These are phyloP conservation scores for Orchestia grillus DNA, from an alignment of 1,140 invertebrate genomes.

Conservation along the genomic window DNA sequence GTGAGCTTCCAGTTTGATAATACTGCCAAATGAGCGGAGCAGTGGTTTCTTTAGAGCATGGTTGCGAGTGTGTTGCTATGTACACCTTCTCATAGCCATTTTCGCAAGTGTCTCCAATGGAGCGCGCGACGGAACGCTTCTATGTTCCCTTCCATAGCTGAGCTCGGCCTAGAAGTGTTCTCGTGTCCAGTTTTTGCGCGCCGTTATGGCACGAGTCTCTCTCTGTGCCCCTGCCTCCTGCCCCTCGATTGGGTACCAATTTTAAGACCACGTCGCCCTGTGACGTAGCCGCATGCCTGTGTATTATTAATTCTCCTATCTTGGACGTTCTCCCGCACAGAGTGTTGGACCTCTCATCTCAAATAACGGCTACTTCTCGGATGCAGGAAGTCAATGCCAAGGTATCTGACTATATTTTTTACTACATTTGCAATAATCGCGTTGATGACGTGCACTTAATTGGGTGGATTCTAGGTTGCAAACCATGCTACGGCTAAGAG, in stretches of 20 bases:
- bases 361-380: background rate
- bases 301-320: background rate
- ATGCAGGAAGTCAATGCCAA: background rate
- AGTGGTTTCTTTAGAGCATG: background rate
- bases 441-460: background rate
- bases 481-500: background rate
- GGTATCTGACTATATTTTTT: background rate
- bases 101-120: background rate
- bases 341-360: background rate
- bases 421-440: background rate
- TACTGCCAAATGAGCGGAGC: background rate
- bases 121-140: background rate
- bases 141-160: background rate
- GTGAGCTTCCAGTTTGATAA: background rate
- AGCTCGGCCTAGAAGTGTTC: background rate
- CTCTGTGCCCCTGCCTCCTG: background rate
- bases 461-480: background rate
- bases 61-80: background rate
- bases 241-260: background rate
- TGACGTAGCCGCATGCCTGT: background rate
- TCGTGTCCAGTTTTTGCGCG: conserved; percentile 16
- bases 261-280: background rate
- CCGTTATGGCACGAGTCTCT: conserved; percentile 33
- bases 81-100: background rate
- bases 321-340: background rate